Percentiles rank a stretch among this genome's conserved stretches.
Conservation (phyloP, 2,797 vertebrate genomes). For the Arremon aurantiirostris region DNA sequence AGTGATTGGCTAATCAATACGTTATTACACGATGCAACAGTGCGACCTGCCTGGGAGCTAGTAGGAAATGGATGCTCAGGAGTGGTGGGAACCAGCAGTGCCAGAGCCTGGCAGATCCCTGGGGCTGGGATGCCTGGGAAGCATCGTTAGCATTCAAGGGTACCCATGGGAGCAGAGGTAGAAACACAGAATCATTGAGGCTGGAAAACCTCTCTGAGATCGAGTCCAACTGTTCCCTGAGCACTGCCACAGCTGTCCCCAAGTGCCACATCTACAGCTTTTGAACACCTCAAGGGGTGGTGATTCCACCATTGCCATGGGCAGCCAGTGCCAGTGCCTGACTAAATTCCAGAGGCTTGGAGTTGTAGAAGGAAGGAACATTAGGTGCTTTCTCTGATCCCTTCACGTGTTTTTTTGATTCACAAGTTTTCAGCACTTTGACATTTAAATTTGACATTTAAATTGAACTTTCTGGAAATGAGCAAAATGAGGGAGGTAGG, state of each 20-base stretch:
- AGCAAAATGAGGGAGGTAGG: background rate
- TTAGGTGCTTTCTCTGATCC: background rate
- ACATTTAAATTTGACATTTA: background rate
- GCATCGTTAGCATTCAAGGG: rapidly evolving
- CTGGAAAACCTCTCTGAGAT: background rate
- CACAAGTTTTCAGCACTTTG: background rate
- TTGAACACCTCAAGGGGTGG: background rate
- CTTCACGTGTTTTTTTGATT: background rate
- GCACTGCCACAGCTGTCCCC: background rate
- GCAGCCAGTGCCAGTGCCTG: background rate
- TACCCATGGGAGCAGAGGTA: background rate
- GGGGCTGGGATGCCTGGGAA: background rate
- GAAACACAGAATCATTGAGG: background rate
- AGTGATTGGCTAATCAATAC: slow-evolving; percentile 69
- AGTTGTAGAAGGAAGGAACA: background rate
- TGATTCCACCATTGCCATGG: background rate
- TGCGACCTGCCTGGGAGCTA: background rate
- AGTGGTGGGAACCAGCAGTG: background rate
- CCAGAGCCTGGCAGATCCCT: background rate
- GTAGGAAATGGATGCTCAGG: background rate
- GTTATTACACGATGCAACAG: background rate
- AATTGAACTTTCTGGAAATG: background rate
- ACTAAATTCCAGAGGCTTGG: background rate
- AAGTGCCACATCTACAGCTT: background rate
- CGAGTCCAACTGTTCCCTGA: rapidly evolving